Evolutionary conservation across 2,113 vertebrate genomes (phyloP), one percentile per base, ranked within the genome.

Genomic region (Poeciliopsis occidentalis): DNA sequence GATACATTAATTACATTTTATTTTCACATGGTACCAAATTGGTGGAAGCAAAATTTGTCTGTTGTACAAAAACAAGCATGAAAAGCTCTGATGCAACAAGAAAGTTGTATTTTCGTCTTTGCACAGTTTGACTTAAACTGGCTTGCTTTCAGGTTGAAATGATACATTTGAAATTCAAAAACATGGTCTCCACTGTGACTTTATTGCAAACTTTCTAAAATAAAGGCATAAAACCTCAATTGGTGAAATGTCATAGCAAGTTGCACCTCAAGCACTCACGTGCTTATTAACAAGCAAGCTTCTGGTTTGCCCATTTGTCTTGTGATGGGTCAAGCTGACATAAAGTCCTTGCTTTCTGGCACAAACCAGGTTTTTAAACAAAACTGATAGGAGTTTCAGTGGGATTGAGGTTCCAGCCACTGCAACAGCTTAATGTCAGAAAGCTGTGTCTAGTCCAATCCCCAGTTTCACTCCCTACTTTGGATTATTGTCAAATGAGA

Each of bases 31-130:
- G 10, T 37, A 11, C 34, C 34, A 11, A 37, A 37, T 37, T 37
- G 34, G 61, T 71, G 30, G n/a, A 69, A 54, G 37, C 69, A 22
- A 44, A 70, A 68, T n/a, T 67, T 27, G 51, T 17, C 39, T 65
- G 37, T 1, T 60, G 3, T 2, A 39, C 34, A 15, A 3, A 27
- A 6, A 64, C 4, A 11, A 11, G 34, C 24, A 34, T 11, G n/a
- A 32, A 64, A 37, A 34, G 41, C 24, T 3, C 27, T 4, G 7
- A 19, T 44, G 66, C 5, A 5, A 4, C n/a, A 13, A 22, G 13
- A 22, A 29, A 30, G 15, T 22, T 22, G 24, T 39, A 8, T 39
- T 67, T 67, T 44, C 12, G 17, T 47, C 26, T 3, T 37, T 17
- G 11, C 37, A 44, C 15, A 11, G 66, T 47, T 44, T 26, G 15